phyloP scores from a whole-genome alignment of 2,113 vertebrate species.

The Chionomys nivalis region DNA sequence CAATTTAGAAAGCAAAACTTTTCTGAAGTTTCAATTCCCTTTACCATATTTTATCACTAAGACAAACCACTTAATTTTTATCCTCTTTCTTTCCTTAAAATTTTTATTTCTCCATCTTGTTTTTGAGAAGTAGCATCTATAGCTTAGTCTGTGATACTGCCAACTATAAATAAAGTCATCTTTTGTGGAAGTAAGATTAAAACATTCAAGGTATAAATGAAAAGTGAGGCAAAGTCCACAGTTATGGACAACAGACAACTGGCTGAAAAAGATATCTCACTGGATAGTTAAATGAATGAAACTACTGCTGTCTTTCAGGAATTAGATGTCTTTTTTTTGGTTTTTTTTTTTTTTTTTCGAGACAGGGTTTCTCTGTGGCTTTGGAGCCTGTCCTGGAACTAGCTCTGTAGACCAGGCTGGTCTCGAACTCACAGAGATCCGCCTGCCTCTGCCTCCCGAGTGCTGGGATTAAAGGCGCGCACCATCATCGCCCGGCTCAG shows the following conservation, averaged over 20 bases:
- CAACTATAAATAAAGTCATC: neutral
- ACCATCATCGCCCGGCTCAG: too few species aligned
- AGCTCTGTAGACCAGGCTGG: too few species aligned
- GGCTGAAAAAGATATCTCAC: neutral
- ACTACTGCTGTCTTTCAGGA: neutral
- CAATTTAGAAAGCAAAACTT: neutral
- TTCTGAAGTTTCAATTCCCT: neutral
- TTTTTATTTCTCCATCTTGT: neutral
- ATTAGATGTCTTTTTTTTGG: too few species aligned
- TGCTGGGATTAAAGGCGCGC: too few species aligned
- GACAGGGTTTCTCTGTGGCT: too few species aligned
- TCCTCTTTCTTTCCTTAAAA: neutral
- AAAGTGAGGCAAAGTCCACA: slow-evolving; percentile 38
- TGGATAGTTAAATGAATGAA: neutral
- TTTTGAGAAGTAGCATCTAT: neutral
- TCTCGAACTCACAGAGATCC: too few species aligned
- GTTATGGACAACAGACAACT: slow-evolving; percentile 47
- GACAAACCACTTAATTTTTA: too few species aligned
- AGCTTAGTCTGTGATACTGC: neutral
- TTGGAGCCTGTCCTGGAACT: too few species aligned
- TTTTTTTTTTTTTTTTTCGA: too few species aligned
- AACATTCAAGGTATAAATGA: slow-evolving; percentile 6
- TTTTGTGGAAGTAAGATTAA: neutral
- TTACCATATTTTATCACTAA: neutral
- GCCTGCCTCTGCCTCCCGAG: too few species aligned